Conservation (phyloP, 64 coral and sea anemone species). For the Montipora cactus region DNA sequence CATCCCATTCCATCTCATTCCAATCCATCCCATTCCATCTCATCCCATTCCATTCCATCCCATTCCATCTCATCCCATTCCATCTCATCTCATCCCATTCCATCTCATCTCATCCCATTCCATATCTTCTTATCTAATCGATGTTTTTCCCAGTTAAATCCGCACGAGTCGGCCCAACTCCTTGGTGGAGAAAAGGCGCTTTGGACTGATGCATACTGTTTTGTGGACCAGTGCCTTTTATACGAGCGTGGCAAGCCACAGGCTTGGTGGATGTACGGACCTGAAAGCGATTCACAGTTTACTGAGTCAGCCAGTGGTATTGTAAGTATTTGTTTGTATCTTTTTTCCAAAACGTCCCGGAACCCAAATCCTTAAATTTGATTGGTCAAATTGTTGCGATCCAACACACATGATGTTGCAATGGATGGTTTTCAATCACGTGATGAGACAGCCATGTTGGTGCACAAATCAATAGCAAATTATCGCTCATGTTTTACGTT, state of each 20-base stretch:
- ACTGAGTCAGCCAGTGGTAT: constrained; percentile 74
- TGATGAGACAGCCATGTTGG: too few relatives aligned
- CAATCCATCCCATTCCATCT: too few relatives aligned
- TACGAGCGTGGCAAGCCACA: constrained; percentile 15
- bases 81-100: background rate
- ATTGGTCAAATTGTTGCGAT: too few relatives aligned
- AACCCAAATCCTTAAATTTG: too few relatives aligned
- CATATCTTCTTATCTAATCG: background rate
- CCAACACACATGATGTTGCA: too few relatives aligned
- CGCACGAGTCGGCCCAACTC: constrained; percentile 54
- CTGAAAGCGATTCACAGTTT: constrained; percentile 74
- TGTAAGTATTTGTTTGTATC: constrained; percentile 28
- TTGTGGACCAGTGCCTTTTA: constrained; percentile 57
- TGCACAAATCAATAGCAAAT: too few relatives aligned
- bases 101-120: background rate
- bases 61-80: too few relatives aligned
- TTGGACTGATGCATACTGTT: constrained; percentile 87
- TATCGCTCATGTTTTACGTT: too few relatives aligned
- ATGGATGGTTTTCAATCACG: too few relatives aligned
- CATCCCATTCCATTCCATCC: too few relatives aligned
- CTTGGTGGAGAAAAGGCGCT: constrained; percentile 89
- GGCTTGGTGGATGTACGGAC: constrained; percentile 88
- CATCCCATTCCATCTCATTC: too few relatives aligned
- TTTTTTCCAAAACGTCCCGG: background rate
- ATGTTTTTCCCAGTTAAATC: constrained; percentile 42